Conservation (phyloP, 2,888 invertebrate species). For the Pachymerium ferrugineum region DNA sequence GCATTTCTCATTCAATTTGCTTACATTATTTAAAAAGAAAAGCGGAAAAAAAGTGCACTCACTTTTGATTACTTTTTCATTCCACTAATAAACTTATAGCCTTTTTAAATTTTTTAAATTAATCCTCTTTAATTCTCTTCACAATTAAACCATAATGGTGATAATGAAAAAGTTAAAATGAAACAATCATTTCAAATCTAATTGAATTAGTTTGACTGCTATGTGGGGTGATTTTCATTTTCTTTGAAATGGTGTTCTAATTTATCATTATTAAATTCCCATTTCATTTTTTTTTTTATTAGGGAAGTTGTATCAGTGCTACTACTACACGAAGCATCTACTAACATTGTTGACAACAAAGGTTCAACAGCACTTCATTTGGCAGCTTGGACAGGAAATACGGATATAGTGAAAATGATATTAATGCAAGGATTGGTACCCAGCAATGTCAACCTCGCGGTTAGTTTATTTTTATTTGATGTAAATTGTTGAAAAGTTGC, state of each 20-base stretch:
- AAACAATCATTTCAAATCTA: slow-evolving; percentile 32
- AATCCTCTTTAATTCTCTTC: no score
- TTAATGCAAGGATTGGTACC: slow-evolving; percentile 73
- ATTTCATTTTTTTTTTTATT: slow-evolving; percentile 38
- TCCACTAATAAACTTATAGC: no score
- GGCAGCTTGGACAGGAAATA: slow-evolving; percentile 90
- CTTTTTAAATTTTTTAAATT: no score
- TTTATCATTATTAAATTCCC: neutral
- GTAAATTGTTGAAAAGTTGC: no score
- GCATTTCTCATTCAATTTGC: no score
- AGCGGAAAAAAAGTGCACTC: no score
- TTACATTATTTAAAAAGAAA: no score
- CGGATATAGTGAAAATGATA: slow-evolving; percentile 77
- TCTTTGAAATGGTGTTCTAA: neutral
- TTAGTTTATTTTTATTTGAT: slow-evolving; percentile 50
- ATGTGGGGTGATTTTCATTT: neutral
- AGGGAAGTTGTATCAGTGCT: slow-evolving; percentile 80
- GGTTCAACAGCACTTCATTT: slow-evolving; percentile 89
- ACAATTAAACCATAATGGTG: no score
- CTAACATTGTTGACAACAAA: slow-evolving; percentile 79
- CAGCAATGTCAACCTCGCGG: slow-evolving; percentile 77
- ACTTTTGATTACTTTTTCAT: no score
- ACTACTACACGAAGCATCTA: slow-evolving; percentile 78
- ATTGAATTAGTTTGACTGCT: neutral
- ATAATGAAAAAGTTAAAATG: slow-evolving; percentile 32